Conservation (phyloP, 2,113 vertebrate genomes). For the Probosciger aterrimus region DNA sequence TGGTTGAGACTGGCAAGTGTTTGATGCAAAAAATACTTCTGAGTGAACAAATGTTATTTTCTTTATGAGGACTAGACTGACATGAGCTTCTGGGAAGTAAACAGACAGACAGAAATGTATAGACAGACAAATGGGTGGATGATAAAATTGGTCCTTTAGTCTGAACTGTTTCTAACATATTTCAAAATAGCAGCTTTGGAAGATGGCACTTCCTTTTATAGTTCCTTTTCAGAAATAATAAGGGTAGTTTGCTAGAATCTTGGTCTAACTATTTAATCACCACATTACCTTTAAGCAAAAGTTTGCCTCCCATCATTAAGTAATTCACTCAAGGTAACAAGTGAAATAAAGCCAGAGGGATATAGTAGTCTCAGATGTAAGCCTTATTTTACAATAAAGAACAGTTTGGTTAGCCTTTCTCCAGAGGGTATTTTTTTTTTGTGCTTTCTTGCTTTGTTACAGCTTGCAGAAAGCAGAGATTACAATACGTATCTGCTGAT, state of each 20-base stretch:
- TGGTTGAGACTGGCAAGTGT: background rate
- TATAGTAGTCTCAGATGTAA: background rate
- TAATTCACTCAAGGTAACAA: slow-evolving; percentile 21
- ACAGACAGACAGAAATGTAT: background rate
- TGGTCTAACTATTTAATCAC: slow-evolving; percentile 22
- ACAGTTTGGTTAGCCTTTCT: background rate
- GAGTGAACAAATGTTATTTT: background rate
- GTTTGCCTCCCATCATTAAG: slow-evolving; percentile 20
- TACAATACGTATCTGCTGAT: slow-evolving; percentile 51
- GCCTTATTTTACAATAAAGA: slow-evolving; percentile 25
- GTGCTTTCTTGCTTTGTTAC: slow-evolving; percentile 14
- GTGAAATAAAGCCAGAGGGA: background rate
- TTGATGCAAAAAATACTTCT: background rate
- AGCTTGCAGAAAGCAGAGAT: slow-evolving; percentile 29
- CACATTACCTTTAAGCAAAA: slow-evolving; percentile 25
- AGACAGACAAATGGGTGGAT: background rate
- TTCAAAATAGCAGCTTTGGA: slow-evolving; percentile 32
- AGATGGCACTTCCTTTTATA: background rate
- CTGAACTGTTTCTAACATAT: background rate
- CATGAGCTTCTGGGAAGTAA: background rate
- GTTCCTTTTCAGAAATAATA: slow-evolving; percentile 21
- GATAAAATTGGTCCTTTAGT: slow-evolving; percentile 2
- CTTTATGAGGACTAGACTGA: background rate
- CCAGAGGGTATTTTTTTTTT: background rate
- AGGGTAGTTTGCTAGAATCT: slow-evolving; percentile 4